Evolutionary conservation across 2,888 invertebrate species (phyloP).

Genomic region (Nematopogon swammerdamellus): DNA sequence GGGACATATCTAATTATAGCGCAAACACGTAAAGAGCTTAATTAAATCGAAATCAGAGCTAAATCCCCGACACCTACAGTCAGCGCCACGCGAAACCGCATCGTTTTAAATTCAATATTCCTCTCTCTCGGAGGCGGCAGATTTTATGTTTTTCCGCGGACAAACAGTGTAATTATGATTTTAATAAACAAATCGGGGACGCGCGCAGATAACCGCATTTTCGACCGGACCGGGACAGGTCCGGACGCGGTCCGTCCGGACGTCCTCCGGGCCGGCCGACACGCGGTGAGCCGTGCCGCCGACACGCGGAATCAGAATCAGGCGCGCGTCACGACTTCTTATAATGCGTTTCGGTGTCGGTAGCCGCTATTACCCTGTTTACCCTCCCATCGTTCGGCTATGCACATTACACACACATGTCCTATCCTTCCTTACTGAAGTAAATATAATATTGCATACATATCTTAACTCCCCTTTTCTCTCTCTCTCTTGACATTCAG

Average conservation of each 20-base stretch:
- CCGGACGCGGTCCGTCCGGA: background rate
- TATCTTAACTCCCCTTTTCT: too few species aligned
- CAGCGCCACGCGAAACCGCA: background rate
- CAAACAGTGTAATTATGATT: background rate
- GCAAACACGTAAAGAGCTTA: background rate
- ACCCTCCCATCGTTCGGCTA: too few species aligned
- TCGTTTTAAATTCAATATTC: background rate
- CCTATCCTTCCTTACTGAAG: too few species aligned
- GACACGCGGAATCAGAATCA: too few species aligned
- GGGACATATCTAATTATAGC: background rate
- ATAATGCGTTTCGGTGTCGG: too few species aligned
- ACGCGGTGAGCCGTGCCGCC: too few species aligned
- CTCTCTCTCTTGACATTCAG: too few species aligned
- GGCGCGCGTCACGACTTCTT: too few species aligned
- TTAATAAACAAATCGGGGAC: background rate
- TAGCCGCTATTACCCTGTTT: too few species aligned
- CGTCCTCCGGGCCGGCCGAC: too few species aligned
- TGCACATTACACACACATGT: too few species aligned
- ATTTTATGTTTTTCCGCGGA: background rate
- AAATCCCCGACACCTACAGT: background rate
- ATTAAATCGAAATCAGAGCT: background rate
- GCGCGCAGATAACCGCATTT: background rate
- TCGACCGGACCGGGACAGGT: background rate
- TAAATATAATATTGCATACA: too few species aligned
- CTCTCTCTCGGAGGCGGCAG: background rate